These are phyloP conservation scores for Hecatera dysodea DNA, from an alignment of 2,888 invertebrate species.

Conservation along the genomic window DNA sequence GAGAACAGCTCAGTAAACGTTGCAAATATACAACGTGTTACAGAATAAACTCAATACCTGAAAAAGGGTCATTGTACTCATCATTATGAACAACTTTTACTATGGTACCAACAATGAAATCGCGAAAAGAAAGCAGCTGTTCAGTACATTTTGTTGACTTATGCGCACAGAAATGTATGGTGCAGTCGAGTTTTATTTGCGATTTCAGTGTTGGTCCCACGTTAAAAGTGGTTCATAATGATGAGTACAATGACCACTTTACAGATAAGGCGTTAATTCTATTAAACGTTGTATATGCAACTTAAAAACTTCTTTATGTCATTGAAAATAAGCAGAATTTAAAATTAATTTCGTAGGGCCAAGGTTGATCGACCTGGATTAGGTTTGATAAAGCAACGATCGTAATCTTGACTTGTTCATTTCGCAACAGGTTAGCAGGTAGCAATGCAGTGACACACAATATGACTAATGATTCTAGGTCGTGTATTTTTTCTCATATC, in stretches of 20 bases:
- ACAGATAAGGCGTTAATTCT: too few species aligned
- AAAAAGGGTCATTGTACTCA: too few species aligned
- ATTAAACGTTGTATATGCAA: not conserved
- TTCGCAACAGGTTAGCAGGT: constrained; percentile 10
- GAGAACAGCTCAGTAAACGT: not conserved
- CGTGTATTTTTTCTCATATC: constrained; percentile 39
- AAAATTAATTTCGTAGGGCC: constrained; percentile 16
- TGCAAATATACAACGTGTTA: not conserved
- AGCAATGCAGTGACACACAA: constrained; percentile 26
- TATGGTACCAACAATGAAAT: too few species aligned
- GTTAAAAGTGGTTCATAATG: too few species aligned
- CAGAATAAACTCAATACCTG: too few species aligned
- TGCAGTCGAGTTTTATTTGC: too few species aligned
- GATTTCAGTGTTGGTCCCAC: too few species aligned
- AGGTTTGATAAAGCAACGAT: constrained; percentile 7
- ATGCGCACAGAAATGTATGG: too few species aligned
- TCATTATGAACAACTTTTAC: too few species aligned
- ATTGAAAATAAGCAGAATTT: constrained; percentile 1
- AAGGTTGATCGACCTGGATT: constrained; percentile 10
- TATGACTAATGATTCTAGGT: constrained; percentile 42
- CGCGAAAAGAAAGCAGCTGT: too few species aligned
- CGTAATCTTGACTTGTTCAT: constrained; percentile 17
- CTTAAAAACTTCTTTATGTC: not conserved
- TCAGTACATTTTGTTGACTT: too few species aligned
- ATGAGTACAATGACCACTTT: too few species aligned